Conservation (phyloP, 2,113 vertebrate genomes). For the Catharus minimus region DNA sequence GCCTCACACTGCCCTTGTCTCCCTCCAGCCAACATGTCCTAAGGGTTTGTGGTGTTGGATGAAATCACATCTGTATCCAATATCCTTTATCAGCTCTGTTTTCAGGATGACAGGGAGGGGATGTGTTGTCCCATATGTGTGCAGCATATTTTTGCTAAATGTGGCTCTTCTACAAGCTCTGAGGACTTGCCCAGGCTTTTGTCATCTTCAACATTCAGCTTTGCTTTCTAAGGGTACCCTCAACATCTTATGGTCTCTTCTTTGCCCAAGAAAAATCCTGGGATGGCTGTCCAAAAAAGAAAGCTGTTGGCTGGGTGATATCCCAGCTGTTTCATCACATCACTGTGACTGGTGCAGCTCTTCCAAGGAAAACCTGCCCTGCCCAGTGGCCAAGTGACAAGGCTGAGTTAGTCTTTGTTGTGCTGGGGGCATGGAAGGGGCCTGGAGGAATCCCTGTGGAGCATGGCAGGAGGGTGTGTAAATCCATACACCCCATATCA, state of each 20-base stretch:
- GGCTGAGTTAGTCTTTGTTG: not conserved
- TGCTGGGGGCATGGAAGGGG: not conserved
- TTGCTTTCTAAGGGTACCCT: not conserved
- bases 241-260: not conserved
- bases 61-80: not conserved
- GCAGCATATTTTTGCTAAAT: not conserved
- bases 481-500: fast-evolving
- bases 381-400: not conserved
- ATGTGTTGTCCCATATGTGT: not conserved
- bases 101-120: not conserved
- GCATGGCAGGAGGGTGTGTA: not conserved
- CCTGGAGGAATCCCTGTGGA: not conserved
- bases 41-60: not conserved
- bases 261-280: not conserved
- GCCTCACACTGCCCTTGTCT: not conserved
- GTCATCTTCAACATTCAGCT: not conserved
- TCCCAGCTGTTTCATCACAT: not conserved
- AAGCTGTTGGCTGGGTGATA: not conserved
- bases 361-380: not conserved
- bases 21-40: not conserved
- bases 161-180: not conserved
- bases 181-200: not conserved
- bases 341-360: not conserved
- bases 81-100: not conserved
- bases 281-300: not conserved